phyloP scores from a whole-genome alignment of 1,140 invertebrate genomes.

The Oppia nitens region DNA sequence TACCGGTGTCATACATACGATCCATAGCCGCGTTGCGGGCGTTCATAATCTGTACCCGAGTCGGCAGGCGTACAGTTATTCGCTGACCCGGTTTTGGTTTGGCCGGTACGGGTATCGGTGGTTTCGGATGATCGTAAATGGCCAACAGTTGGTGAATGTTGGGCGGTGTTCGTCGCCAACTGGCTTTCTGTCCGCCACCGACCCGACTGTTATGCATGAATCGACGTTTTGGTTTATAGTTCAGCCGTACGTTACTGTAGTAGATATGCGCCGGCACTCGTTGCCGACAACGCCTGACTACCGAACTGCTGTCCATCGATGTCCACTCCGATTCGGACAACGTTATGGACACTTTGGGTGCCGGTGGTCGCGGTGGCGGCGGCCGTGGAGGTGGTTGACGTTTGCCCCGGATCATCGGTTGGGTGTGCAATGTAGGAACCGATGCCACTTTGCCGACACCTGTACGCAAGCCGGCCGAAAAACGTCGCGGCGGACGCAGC shows the following conservation, averaged over 20 bases:
- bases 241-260: conserved; percentile 5
- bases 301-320: background rate
- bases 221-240: conserved; percentile 2
- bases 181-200: too few relatives aligned
- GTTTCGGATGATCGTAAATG: background rate
- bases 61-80: background rate
- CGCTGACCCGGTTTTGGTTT: background rate
- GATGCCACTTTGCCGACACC: background rate
- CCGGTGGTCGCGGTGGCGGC: conserved; percentile 8
- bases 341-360: background rate
- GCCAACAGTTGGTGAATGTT: conserved; percentile 1
- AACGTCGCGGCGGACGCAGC: conserved; percentile 5
- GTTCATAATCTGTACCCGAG: background rate
- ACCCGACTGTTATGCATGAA: background rate
- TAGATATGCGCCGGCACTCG: conserved; percentile 2
- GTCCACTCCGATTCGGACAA: background rate
- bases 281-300: background rate
- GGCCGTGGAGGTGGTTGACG: conserved; percentile 11
- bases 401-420: background rate
- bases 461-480: background rate
- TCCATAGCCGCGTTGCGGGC: background rate
- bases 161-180: too few relatives aligned
- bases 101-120: background rate
- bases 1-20: background rate
- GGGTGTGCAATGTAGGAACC: background rate